Evolutionary conservation across 2,888 invertebrate genomes (phyloP), one percentile per base, ranked within the genome.

Genomic region (Drosophila rubida): DNA sequence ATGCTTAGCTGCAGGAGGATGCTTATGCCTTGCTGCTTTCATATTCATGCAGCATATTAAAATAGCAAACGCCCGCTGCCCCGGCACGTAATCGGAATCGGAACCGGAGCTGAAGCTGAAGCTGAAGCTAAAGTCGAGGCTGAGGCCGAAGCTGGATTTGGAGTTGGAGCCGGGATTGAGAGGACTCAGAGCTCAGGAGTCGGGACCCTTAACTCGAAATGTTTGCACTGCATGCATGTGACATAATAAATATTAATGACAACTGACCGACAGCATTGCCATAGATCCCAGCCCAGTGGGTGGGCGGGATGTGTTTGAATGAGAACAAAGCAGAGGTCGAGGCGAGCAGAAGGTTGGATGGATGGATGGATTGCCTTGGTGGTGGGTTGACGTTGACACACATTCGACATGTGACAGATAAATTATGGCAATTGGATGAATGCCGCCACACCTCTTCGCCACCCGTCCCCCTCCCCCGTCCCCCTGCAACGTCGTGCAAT

Each of bases 201-300:
- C 61, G 30, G 70, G 51, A 53, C 75, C 66, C 65, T 76, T 66
- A 60, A 57, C 64, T 55, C 44, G 54, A 51, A 63, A 58, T 42
- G 58, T 32, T 37, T 59, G 58, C 63, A 74, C 66, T 57, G 75
- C 67, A 80, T 84, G 84, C 76, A 78, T 84, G 78, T 84, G 85
- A 84, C 87, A 84, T 89, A 89, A 89, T 89, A 89, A 89, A 89
- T 89, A 89, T 89, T 89, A 89, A 89, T 89, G 89, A 82, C 88
- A 77, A 80, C 83, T 87, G 84, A 86, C 87, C 85, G 71, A 76
- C 85, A 86, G 78, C 78, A 75, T 62, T 66, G 70, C 69, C 76
- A 76, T 73, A 75, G 76, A 73, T 73, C 62, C 64, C 64, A 44
- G 70, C 73, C 71, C 75, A 62, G 67, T 65, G 78, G 78, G 78